Base-by-base conservation (phyloP, 2,888 invertebrate genomes). In the Mythimna loreyi region DNA sequence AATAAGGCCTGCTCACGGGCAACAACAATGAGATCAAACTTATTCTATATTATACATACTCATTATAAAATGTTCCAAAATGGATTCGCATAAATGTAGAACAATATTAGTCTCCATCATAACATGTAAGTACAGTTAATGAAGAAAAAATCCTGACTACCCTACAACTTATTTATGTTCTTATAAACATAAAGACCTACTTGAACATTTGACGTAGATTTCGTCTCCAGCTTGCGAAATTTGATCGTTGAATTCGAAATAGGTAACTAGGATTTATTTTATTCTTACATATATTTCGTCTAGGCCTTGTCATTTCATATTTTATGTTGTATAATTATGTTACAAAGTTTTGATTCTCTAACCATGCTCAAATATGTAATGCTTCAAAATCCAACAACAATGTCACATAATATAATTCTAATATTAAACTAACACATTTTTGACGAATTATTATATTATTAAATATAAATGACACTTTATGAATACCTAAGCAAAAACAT, bases 11-110 rank as follows among this genome's bases (percentile, higher is more conserved):
- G 43, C 49, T 67, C 61, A 80, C 67, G 61, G 62, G 72, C 62
- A 70, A 78, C 67, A 68, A 78, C 72, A 75, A 79, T 71, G 71
- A 73, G 71, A 75, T 72, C 57, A 58, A 75, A 72, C 47, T 71
- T 75, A 72, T 66, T 55, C 40, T 63, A 63, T 63, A 59, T 56
- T 56, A 59, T 58, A 59, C 49, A 66, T 67, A 61, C 49, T 61
- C 71, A 68, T 61, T 68, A 72, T 57, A 73, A 72, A 81, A 78
- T 78, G 76, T 62, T 70, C 47, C 66, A 71, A 68, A 76, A 67
- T 53, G 65, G 47, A 28, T 72, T 67, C 58, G 25, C 65, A 43
- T 56, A 59, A 53, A 65, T 52, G 53, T 72, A 59, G 56, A 64
- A 69, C 60, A 72, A 65, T 76, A 36, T 59, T 40, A 19, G 36